phyloP scores from a whole-genome alignment of 2,797 vertebrate species.

The Enteromius unitaeniatus region DNA sequence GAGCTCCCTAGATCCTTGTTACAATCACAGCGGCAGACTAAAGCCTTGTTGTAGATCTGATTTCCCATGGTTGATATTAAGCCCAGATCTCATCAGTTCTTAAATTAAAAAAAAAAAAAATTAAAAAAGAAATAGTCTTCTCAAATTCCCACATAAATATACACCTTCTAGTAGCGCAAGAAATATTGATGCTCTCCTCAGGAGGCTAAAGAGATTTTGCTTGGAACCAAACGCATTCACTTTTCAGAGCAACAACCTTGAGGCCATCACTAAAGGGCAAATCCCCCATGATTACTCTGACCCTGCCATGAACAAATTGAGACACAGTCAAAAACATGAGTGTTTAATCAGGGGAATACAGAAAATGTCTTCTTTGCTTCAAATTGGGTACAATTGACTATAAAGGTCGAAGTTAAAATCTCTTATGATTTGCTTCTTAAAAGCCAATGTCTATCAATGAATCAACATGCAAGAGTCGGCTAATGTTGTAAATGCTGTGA shows the following conservation, averaged over 20 bases:
- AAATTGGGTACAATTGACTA: neutral
- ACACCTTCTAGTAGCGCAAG: neutral
- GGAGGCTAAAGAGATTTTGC: conserved; percentile 2
- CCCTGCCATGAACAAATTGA: conserved; percentile 20
- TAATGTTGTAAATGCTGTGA: neutral
- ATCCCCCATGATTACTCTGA: conserved; percentile 23
- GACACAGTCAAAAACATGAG: conserved; percentile 11
- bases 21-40: conserved; percentile 17
- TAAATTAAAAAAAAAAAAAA: neutral
- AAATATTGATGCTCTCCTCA: neutral
- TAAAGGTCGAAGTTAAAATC: neutral
- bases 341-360: conserved; percentile 32
- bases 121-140: neutral
- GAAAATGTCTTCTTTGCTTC: conserved; percentile 13
- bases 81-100: conserved; percentile 22
- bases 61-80: conserved; percentile 13
- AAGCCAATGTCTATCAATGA: neutral
- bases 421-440: neutral
- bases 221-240: conserved; percentile 19
- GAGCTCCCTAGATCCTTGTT: neutral
- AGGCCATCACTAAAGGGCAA: conserved; percentile 21
- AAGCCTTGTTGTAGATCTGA: neutral
- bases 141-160: conserved; percentile 13
- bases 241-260: conserved; percentile 29
- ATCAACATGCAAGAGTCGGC: neutral